Percentiles rank a stretch among this genome's conserved stretches.
Conservation (phyloP, 2,888 invertebrate species). For the Crematogaster levior region DNA sequence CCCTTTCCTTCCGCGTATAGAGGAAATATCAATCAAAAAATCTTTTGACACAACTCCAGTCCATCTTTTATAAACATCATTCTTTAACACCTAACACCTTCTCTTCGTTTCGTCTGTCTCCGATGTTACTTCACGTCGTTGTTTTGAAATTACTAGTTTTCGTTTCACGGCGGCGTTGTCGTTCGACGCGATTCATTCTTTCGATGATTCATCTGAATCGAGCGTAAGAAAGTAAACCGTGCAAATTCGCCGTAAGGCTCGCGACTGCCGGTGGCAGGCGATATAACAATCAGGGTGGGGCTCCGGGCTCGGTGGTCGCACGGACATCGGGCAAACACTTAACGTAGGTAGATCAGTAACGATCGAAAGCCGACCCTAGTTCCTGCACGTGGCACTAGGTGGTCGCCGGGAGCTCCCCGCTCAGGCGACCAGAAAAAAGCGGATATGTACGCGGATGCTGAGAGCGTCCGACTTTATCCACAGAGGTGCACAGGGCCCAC, state of each 20-base stretch:
- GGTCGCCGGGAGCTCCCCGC: slow-evolving; percentile 68
- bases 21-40: background rate
- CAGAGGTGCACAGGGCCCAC: slow-evolving; percentile 13
- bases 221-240: slow-evolving; percentile 25
- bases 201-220: slow-evolving; percentile 21
- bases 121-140: background rate
- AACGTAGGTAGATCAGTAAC: slow-evolving; percentile 78
- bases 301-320: slow-evolving; percentile 70
- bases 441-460: slow-evolving; percentile 45
- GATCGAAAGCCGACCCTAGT: slow-evolving; percentile 74
- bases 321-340: slow-evolving; percentile 71
- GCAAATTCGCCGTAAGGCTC: slow-evolving; percentile 30
- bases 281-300: slow-evolving; percentile 73
- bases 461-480: slow-evolving; percentile 50
- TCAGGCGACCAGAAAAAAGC: slow-evolving; percentile 59
- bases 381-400: slow-evolving; percentile 74
- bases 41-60: background rate
- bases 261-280: slow-evolving; percentile 17
- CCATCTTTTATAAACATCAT: background rate
- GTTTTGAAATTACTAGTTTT: background rate
- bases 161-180: background rate
- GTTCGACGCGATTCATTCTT: slow-evolving; percentile 19
- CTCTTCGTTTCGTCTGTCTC: background rate
- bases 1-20: background rate
- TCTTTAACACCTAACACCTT: background rate